Conservation (phyloP, 2,113 vertebrate genomes). For the Onychostruthus taczanowskii region DNA sequence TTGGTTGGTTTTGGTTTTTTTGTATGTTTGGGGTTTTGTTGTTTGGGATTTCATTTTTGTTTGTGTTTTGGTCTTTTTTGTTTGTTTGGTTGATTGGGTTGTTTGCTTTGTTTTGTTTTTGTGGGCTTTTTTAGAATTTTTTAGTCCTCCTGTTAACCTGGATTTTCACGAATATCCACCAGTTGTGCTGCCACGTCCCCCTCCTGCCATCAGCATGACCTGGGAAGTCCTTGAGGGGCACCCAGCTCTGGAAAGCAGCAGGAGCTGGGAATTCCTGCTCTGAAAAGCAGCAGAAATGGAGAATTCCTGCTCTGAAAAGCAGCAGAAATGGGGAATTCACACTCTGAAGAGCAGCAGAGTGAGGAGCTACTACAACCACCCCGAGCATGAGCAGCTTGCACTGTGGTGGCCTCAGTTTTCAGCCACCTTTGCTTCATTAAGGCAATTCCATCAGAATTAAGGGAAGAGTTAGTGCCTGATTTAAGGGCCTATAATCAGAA, state of each 20-base stretch:
- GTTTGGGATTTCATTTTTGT: not conserved
- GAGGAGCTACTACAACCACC: not conserved
- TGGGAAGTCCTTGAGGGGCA: not conserved
- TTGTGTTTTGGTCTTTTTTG: not conserved
- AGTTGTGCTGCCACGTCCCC: rapidly evolving
- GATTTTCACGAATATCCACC: not conserved
- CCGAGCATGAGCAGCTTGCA: not conserved
- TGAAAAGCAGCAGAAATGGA: not conserved
- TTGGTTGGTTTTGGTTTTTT: too few species aligned
- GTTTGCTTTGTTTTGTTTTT: too few species aligned
- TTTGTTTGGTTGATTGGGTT: not conserved
- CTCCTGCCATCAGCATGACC: not conserved
- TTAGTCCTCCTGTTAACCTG: not conserved
- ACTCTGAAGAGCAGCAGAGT: not conserved
- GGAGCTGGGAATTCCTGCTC: not conserved
- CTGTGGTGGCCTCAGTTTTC: not conserved
- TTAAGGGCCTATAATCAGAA: conserved; percentile 1
- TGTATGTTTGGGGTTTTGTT: not conserved
- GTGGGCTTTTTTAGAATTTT: not conserved
- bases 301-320: too few species aligned
- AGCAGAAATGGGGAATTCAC: not conserved
- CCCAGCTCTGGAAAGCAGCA: not conserved
- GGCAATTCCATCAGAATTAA: not conserved
- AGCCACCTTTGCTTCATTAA: not conserved
- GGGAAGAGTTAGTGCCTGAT: not conserved